Conservation (phyloP, 2,113 vertebrate genomes). For the Camelus bactrianus region DNA sequence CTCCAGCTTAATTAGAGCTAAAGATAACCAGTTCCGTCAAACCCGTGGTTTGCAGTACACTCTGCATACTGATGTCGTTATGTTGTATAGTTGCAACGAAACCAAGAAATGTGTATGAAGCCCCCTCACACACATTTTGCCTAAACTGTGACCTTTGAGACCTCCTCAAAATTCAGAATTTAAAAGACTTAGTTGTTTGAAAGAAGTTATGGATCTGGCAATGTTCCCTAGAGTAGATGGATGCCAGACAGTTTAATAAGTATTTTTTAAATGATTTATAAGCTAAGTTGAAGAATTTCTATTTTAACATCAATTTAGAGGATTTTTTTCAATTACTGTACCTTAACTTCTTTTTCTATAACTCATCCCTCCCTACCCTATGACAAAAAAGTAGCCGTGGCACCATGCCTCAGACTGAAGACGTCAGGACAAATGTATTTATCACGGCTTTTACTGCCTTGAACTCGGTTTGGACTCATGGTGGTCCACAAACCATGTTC, state of each 20-base stretch:
- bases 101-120: neutral
- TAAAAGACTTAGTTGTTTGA: conserved; percentile 23
- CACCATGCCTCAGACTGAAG: accelerated
- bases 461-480: neutral
- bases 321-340: neutral
- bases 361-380: neutral
- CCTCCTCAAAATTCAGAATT: conserved; percentile 48
- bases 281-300: neutral
- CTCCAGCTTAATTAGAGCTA: neutral
- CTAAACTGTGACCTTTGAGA: neutral
- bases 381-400: neutral
- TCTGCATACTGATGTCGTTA: neutral
- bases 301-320: conserved; percentile 12
- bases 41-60: neutral
- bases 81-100: neutral
- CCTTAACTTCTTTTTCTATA: neutral
- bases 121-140: neutral
- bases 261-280: conserved; percentile 4
- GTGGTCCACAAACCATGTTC: neutral
- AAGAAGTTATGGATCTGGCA: neutral
- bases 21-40: neutral
- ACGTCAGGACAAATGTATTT: accelerated
- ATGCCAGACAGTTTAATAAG: neutral
- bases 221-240: neutral
- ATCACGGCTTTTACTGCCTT: accelerated